Conservation (phyloP, 1,140 invertebrate genomes). For the Condylostylus longicornis region DNA sequence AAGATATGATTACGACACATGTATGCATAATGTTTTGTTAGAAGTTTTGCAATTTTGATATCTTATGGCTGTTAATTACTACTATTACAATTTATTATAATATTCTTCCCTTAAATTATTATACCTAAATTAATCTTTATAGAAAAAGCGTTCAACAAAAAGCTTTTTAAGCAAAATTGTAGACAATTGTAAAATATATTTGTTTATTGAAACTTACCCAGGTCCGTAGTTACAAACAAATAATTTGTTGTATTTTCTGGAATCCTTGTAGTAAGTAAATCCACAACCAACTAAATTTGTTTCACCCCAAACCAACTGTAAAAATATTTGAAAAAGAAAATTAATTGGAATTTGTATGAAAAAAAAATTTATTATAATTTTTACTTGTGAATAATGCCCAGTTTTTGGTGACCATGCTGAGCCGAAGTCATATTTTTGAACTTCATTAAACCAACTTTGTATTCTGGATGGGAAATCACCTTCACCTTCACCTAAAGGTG, state of each 20-base stretch:
- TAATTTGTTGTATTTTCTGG: slow-evolving; percentile 56
- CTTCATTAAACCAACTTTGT: slow-evolving; percentile 66
- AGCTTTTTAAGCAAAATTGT: too few species aligned
- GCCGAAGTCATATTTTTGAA: slow-evolving; percentile 50
- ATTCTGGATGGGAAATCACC: slow-evolving; percentile 61
- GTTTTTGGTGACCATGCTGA: slow-evolving; percentile 48
- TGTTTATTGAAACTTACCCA: slow-evolving; percentile 48
- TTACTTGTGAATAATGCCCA: slow-evolving; percentile 69
- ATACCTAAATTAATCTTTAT: too few species aligned
- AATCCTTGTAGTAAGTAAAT: slow-evolving; percentile 61
- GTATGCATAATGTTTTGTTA: too few species aligned
- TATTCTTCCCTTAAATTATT: too few species aligned
- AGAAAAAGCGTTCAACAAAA: too few species aligned
- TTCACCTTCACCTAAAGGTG: slow-evolving; percentile 41
- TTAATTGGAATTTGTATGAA: background rate
- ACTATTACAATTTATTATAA: too few species aligned
- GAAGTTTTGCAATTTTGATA: too few species aligned
- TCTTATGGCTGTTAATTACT: too few species aligned
- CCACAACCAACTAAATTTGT: slow-evolving; percentile 66
- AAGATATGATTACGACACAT: too few species aligned
- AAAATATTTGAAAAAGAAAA: slow-evolving; percentile 12
- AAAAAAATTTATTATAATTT: background rate
- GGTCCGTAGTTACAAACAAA: slow-evolving; percentile 80
- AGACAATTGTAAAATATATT: too few species aligned
- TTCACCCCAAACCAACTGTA: slow-evolving; percentile 63